These are phyloP conservation scores for Chymomyza costata DNA, from an alignment of 1,140 invertebrate species.

Conservation along the genomic window DNA sequence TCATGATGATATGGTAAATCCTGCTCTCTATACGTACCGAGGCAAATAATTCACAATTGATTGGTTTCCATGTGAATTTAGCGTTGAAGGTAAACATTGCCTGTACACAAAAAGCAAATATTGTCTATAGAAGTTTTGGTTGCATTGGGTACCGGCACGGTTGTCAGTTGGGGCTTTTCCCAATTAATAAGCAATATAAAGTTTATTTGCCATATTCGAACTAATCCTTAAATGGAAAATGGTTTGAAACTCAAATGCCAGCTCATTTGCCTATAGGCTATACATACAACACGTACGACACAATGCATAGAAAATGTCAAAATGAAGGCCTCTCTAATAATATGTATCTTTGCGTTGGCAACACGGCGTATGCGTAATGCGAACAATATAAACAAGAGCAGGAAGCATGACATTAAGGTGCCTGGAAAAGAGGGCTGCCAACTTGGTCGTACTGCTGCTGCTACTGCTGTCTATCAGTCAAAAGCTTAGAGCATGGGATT, in stretches of 20 bases:
- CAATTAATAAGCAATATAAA: constrained; percentile 27
- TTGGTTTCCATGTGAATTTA: constrained; percentile 1
- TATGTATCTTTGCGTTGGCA: too few species aligned
- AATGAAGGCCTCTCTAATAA: too few species aligned
- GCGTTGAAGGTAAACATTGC: neutral
- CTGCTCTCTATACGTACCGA: neutral
- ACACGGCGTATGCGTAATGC: too few species aligned
- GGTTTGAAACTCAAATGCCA: constrained; percentile 1
- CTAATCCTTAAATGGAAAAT: constrained; percentile 3
- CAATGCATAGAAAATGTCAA: too few species aligned
- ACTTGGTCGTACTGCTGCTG: too few species aligned
- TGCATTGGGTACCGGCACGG: neutral
- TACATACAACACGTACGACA: neutral
- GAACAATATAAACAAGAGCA: too few species aligned
- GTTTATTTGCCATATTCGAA: constrained; percentile 5
- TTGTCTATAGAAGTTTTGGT: neutral
- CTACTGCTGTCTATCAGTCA: too few species aligned
- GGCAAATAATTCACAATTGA: constrained; percentile 22
- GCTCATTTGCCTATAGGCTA: too few species aligned
- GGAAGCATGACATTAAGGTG: too few species aligned
- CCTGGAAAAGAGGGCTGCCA: too few species aligned
- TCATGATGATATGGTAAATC: constrained; percentile 4
- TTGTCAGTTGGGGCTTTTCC: neutral
- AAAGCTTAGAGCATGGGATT: too few species aligned
- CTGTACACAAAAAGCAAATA: neutral